These are phyloP conservation scores for Ariolimax columbianus DNA, from an alignment of 2,888 invertebrate genomes.

Conservation along the genomic window DNA sequence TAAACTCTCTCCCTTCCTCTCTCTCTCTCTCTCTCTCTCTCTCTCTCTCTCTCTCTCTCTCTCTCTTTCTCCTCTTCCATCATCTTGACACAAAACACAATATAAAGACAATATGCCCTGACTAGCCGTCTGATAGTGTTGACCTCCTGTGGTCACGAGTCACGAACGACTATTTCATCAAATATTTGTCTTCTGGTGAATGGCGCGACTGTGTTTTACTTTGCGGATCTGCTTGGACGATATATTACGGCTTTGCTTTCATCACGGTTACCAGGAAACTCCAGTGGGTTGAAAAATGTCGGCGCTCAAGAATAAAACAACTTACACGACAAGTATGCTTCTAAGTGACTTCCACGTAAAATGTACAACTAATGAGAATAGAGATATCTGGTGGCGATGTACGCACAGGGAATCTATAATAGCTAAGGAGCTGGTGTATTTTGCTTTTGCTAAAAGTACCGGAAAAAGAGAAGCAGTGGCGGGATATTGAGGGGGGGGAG, in stretches of 20 bases:
- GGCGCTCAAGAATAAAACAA: neutral
- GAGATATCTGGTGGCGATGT: neutral
- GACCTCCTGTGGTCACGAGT: neutral
- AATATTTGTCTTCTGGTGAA: neutral
- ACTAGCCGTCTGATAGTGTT: neutral
- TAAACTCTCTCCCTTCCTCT: neutral
- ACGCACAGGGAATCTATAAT: no score
- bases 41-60: neutral
- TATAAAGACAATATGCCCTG: neutral
- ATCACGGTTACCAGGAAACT: neutral
- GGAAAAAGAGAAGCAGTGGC: no score
- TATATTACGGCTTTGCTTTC: neutral
- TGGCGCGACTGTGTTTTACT: neutral
- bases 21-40: neutral
- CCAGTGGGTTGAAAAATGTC: neutral
- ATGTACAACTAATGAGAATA: conserved; percentile 10
- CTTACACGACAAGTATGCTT: neutral
- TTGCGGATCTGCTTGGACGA: neutral
- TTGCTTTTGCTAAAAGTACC: no score
- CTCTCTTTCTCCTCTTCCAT: neutral
- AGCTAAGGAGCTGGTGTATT: no score
- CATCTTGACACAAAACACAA: no score
- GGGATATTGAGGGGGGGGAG: no score
- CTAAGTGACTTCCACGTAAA: neutral
- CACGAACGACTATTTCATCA: neutral